Percentiles rank a stretch among this genome's conserved stretches.
These are phyloP conservation scores for Saguinus oedipus DNA, from an alignment of 2,797 vertebrate species.

Conservation along the genomic window DNA sequence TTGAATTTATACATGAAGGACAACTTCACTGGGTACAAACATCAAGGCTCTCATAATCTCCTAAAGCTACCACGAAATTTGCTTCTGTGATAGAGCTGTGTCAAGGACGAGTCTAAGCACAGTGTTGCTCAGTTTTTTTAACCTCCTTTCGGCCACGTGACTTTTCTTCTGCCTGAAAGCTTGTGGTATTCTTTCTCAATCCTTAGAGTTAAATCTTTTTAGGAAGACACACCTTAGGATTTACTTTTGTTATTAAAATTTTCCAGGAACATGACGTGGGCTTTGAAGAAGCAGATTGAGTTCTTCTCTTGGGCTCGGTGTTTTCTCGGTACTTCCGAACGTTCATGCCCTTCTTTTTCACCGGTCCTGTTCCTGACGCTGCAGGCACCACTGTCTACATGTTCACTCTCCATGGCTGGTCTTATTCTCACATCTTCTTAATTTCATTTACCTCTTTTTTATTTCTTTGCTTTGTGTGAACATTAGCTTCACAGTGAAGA, in stretches of 20 bases:
- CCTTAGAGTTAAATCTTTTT: too few relatives aligned
- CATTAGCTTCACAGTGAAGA: neutral
- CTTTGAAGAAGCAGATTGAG: neutral
- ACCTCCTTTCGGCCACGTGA: neutral
- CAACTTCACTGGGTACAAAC: neutral
- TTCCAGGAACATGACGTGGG: neutral
- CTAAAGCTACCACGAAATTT: neutral
- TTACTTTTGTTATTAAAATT: neutral
- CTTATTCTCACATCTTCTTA: neutral
- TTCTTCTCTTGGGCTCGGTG: rapidly evolving
- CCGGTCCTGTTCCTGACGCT: rapidly evolving
- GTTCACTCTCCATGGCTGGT: rapidly evolving
- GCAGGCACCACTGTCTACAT: rapidly evolving
- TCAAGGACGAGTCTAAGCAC: rapidly evolving
- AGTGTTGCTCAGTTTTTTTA: rapidly evolving
- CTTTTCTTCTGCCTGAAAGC: neutral
- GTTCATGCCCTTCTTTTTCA: rapidly evolving
- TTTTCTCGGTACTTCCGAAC: neutral
- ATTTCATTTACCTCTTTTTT: neutral
- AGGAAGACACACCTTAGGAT: neutral
- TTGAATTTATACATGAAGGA: neutral
- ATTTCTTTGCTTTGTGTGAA: neutral
- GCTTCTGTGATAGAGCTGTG: rapidly evolving
- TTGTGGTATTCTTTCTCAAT: neutral
- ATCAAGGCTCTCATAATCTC: neutral